Evolutionary conservation across 64 coral and sea anemone species (phyloP), one percentile per base, ranked within the genome.

Genomic region (Actinia tenebrosa): DNA sequence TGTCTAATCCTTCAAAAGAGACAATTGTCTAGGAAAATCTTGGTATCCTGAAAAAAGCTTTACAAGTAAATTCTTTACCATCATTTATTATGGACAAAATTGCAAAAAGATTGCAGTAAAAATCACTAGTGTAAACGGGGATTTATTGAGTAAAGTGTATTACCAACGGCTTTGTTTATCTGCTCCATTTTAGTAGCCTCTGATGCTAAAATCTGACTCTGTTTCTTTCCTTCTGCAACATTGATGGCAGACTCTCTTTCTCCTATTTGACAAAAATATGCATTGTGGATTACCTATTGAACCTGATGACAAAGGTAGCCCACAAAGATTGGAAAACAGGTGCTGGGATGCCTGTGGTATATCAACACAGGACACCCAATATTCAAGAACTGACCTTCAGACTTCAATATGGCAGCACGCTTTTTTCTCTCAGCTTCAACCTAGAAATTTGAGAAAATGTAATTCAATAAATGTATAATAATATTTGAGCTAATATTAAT

Each of bases 361-460:
- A 16, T 61, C 16, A 18, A 77, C 71, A 83, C 80, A 83, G 53
- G 80, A 9, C 71, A 25, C 26, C 64, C 53, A 62, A 50, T 50
- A 8, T 77, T 46, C 44, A 44, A 16, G 56, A 60, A 78, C 56
- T 82, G 77, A 99, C 97, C 97, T 93, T 99, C 97, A 55, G 97
- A 99, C 77, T 93, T 72, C 61, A 99, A 90, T 42, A 99, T 90
- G 56, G 88, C 91, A 68, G 97, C 93, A 88, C 97, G 82, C 56
- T 99, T 99, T 79, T 89, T 99, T 56, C 97, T 95, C 80, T 99
- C 97, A 89, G 97, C 97, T 86, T 99, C 94, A 62, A 98, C 96
- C 95, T 98, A n/a, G 22, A 87, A 22, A 2, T 26, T 20, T 83
- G 30, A 82, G 10, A 82, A 23, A 45, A 83, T 10, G 10, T 8